Evolutionary conservation across 2,797 vertebrate species (phyloP).

Genomic region (Sebastes steindachneri): DNA sequence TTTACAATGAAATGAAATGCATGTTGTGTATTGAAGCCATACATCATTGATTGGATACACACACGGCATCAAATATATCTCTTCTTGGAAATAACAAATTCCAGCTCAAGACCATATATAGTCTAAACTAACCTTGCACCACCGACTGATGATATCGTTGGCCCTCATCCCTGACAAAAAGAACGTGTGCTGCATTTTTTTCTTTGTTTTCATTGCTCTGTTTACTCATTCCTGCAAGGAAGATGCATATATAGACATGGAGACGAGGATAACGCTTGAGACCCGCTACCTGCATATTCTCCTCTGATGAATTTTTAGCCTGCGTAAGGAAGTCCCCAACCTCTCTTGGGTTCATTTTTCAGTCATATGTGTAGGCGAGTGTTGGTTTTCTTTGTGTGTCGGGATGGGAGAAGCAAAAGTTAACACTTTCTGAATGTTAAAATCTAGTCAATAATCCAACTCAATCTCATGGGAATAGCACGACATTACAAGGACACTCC

Average conservation of each 20-base stretch:
- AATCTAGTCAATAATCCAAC: neutral
- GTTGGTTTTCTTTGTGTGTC: neutral
- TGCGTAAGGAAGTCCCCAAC: neutral
- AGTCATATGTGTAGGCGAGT: neutral
- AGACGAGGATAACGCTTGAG: slow-evolving; percentile 13
- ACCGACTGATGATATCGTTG: slow-evolving; percentile 18
- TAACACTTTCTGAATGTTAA: neutral
- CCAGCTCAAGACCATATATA: slow-evolving; percentile 54
- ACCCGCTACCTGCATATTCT: slow-evolving; percentile 14
- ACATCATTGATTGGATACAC: slow-evolving; percentile 29
- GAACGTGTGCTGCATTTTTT: slow-evolving; percentile 16
- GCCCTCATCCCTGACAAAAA: slow-evolving; percentile 14
- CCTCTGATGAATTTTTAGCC: neutral
- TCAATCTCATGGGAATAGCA: no score
- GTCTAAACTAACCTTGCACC: slow-evolving; percentile 17
- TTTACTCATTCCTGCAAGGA: slow-evolving; percentile 30
- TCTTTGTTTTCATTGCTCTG: slow-evolving; percentile 38
- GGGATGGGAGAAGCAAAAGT: neutral
- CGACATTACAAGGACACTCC: no score
- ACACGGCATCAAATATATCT: slow-evolving; percentile 10
- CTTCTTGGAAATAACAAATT: neutral
- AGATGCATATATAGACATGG: slow-evolving; percentile 9
- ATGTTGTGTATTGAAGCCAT: slow-evolving; percentile 15
- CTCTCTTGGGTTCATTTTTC: neutral
- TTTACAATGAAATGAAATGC: slow-evolving; percentile 22